Evolutionary conservation across 2,888 invertebrate genomes (phyloP).

Genomic region (Agapostemon virescens): DNA sequence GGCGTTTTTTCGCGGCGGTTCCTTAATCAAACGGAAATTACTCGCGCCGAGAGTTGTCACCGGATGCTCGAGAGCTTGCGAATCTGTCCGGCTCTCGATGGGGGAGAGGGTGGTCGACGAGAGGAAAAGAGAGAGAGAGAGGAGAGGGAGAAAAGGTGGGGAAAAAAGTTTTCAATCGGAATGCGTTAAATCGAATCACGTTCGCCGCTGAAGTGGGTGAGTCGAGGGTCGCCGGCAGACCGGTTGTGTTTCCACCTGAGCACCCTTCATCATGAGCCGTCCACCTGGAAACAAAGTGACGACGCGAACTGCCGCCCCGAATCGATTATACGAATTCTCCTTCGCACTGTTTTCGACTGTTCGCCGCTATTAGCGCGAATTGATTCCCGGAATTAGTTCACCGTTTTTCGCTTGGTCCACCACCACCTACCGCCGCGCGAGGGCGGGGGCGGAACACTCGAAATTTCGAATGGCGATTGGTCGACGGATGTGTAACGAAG

Average conservation of each 20-base stretch:
- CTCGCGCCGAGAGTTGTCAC: conserved; percentile 74
- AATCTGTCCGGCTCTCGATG: conserved; percentile 14
- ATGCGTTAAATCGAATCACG: conserved; percentile 79
- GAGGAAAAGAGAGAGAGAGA: background rate
- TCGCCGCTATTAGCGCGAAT: conserved; percentile 39
- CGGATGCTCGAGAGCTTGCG: conserved; percentile 58
- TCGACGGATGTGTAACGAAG: background rate
- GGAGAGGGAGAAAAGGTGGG: background rate
- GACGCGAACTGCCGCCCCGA: conserved; percentile 39
- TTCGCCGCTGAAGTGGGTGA: conserved; percentile 57
- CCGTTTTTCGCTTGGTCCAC: conserved; percentile 19
- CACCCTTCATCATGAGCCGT: conserved; percentile 57
- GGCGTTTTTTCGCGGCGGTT: conserved; percentile 42
- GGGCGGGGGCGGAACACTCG: conserved; percentile 27
- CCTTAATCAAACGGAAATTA: conserved; percentile 77
- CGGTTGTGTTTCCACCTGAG: conserved; percentile 57
- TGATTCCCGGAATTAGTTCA: conserved; percentile 47
- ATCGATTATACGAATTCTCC: conserved; percentile 54
- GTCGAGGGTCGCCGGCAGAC: conserved; percentile 23
- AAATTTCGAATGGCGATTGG: conserved; percentile 17
- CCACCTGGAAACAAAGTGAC: conserved; percentile 49
- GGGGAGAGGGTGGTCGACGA: background rate
- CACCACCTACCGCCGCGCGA: background rate
- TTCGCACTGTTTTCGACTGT: conserved; percentile 23
- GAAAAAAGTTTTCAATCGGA: conserved; percentile 79